Conservation (phyloP, 2,888 invertebrate genomes). For the Emmelina monodactyla region DNA sequence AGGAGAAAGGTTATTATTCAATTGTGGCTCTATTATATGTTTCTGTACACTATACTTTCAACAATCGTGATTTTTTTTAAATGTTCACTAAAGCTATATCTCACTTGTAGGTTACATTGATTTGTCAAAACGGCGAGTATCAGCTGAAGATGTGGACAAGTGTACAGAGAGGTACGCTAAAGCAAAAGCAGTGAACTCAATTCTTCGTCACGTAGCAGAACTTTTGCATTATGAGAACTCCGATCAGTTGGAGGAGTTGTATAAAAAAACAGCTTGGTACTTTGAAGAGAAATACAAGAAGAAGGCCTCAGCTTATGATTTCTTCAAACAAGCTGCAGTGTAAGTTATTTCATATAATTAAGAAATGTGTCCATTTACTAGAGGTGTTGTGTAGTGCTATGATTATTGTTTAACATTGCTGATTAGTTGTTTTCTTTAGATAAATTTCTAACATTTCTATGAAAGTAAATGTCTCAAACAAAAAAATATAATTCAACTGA, state of each 20-base stretch:
- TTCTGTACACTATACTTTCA: no score
- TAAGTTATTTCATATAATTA: no score
- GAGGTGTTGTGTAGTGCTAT: no score
- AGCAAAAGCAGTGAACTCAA: constrained; percentile 98
- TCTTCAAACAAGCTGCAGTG: constrained; percentile 98
- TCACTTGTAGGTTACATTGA: constrained; percentile 96
- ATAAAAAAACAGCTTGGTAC: constrained; percentile 96
- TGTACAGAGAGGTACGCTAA: constrained; percentile 99
- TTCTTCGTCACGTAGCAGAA: constrained; percentile 96
- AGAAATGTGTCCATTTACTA: no score
- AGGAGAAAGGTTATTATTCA: constrained; percentile 98
- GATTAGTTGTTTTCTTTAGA: no score
- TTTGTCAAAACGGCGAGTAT: constrained; percentile 97
- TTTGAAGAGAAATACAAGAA: constrained; percentile 97
- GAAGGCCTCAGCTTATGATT: constrained; percentile 96
- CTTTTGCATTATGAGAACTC: constrained; percentile 89
- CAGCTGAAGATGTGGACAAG: constrained; percentile 96
- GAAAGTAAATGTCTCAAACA: no score
- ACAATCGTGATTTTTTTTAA: no score
- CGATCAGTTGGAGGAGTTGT: constrained; percentile 93
- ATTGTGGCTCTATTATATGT: no score
- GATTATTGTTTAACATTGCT: no score
- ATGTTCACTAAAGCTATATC: background rate
- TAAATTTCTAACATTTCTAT: no score
- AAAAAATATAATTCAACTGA: no score